phyloP scores from a whole-genome alignment of 2,888 invertebrate genomes.

The Dynastes grantii region DNA sequence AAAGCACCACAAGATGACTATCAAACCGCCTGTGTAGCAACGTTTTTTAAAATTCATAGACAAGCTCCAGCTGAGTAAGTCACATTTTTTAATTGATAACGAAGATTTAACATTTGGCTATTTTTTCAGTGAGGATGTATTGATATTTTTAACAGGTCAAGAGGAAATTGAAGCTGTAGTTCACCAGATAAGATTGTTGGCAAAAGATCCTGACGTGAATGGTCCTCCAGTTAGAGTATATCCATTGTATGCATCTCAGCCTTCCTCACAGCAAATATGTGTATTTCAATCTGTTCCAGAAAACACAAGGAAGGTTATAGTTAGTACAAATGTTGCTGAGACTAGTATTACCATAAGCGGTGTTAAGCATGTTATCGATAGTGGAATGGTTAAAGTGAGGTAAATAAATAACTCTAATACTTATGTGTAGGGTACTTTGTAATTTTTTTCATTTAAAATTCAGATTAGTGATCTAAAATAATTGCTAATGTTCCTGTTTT shows the following conservation, averaged over 20 bases:
- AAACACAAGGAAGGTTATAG: conserved; percentile 89
- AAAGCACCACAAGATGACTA: conserved; percentile 87
- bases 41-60: conserved; percentile 91
- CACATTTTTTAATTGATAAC: neutral
- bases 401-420: conserved; percentile 64
- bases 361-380: conserved; percentile 92
- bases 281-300: conserved; percentile 85
- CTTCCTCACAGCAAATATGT: conserved; percentile 88
- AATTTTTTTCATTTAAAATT: too few species aligned
- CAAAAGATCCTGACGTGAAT: conserved; percentile 77
- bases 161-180: conserved; percentile 95
- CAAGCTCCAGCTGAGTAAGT: conserved; percentile 85
- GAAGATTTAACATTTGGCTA: neutral
- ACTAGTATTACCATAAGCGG: conserved; percentile 97
- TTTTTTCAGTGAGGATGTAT: conserved; percentile 85
- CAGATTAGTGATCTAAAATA: neutral
- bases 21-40: conserved; percentile 85
- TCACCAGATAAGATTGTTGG: conserved; percentile 81
- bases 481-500: conserved; percentile 29
- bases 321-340: conserved; percentile 98
- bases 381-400: conserved; percentile 93
- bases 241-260: conserved; percentile 93
- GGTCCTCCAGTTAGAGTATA: conserved; percentile 83
- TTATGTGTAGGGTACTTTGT: too few species aligned
- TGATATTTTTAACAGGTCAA: conserved; percentile 96